Base-by-base conservation (phyloP, 2,113 vertebrate species). In the Chlorodrepanis virens region DNA sequence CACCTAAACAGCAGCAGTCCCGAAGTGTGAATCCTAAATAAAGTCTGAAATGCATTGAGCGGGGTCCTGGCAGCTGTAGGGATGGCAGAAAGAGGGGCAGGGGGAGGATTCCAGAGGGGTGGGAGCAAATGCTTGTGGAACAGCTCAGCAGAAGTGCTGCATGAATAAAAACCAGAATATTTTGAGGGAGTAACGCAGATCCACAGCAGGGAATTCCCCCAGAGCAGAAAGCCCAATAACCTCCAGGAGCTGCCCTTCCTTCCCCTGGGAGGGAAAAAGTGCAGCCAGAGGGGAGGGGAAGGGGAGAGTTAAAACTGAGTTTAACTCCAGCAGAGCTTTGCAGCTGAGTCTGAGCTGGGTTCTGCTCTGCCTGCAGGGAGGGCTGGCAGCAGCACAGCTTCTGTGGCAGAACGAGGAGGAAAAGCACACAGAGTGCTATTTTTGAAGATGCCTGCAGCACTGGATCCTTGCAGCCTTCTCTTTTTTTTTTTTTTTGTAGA, bases 1-100 rank as follows among this genome's bases (percentile, higher is more conserved):
- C 37, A 11, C 24, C 68, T 28, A 1, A 40, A 28, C 18, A 57
- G 60, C 37, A 69, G 8, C 24, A 61, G 33, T 11, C 15, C 54
- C 8, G 25, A 31, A 11, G 15, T 6, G 15, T 14, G 72, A 57
- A 61, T 15, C 25, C 47, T 37, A 49, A 49, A 40, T 21, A 21
- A 52, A 24, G 9, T 2, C 1, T 1, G 10, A 71, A 65, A 56
- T 3, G 7, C 28, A 12, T n/a, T 45, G 2, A 10, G 40, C 16
- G 83, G 57, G 16, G 23, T 18, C n/a, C 33, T 18, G 11, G 45
- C 4, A 64, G 42, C 29, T 44, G 9, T 4, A 24, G 39, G 59
- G 82, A 24, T 3, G 3, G 19, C 40, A 54, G 14, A 10, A 44
- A 22, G 24, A n/a, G 3, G 35, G 33, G 20, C 12, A 19, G 75